Base-by-base conservation (phyloP, 2,888 invertebrate genomes). In the Stramonita haemastoma region DNA sequence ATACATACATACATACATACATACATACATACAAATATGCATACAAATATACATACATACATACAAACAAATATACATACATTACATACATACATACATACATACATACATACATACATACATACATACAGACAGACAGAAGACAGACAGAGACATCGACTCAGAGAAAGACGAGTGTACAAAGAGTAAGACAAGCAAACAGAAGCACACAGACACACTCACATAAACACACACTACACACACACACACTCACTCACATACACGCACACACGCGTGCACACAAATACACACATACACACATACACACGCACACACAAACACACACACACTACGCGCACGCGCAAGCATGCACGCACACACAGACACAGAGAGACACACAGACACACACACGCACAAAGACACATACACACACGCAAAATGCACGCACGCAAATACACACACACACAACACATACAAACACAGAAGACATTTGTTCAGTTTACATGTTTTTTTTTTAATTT, bases 401-500 rank as follows among this genome's bases (percentile, higher is more conserved):
- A 60, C 15, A 8, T 26, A 73, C n/a, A 73, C n/a, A 73, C n/a
- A n/a, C n/a, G n/a, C 70, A 73, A 26, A 73, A 46, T n/a, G 1
- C n/a, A n/a, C n/a, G n/a, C 70, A 73, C 70, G 26, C 70, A 73
- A 0, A n/a, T 26, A 22, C 26, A n/a, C 70, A 1, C 26, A 70
- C 15, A 26, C 70, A 73, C n/a, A n/a, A 22, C 26, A n/a, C 70
- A 1, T 26, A 70, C 15, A 26, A 22, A 1, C 70, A 70, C 0
- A 5, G 8, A 46, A 46, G 46, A 46, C 46, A 46, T 46, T 46
- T 46, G 0, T 79, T 79, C 34, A 15, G 79, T 79, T 79, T 79
- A 34, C 32, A 79, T 34, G 79, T 79, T 32, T 66, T 79, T 79
- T 79, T 32, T 66, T 79, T 79, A 79, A 79, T 79, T 79, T 79